phyloP scores from a whole-genome alignment of 2,113 vertebrate genomes.

The Accipiter cooperii region DNA sequence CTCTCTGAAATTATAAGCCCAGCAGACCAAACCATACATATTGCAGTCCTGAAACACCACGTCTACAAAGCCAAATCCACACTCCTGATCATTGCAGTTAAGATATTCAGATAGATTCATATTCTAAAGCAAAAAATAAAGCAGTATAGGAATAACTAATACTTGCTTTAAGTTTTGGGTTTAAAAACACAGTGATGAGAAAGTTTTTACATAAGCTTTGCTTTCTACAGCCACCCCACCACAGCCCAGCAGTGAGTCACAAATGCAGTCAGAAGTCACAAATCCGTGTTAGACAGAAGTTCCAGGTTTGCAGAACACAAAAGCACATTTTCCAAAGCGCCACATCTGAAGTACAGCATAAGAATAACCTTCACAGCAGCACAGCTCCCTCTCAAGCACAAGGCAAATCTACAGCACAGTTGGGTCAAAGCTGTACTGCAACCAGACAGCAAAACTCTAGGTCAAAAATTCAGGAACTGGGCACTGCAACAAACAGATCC shows the following conservation, averaged over 20 bases:
- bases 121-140: not conserved
- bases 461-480: not conserved
- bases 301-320: not conserved
- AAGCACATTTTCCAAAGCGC: not conserved
- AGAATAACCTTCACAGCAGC: not conserved
- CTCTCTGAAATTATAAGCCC: not conserved
- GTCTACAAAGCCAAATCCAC: not conserved
- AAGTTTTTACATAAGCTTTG: not conserved
- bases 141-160: not conserved
- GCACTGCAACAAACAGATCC: not conserved
- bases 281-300: not conserved
- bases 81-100: not conserved
- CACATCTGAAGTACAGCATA: not conserved
- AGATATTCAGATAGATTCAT: not conserved
- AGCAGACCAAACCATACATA: rapidly evolving
- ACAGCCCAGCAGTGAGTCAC: not conserved
- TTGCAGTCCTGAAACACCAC: not conserved
- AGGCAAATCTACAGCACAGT: not conserved
- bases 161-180: not conserved
- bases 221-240: not conserved
- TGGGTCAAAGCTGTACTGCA: not conserved
- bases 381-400: not conserved
- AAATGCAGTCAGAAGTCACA: not conserved
- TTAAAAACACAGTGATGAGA: not conserved
- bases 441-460: not conserved